Conservation (phyloP, 2,113 vertebrate genomes). For the Neolamprologus hecqui region DNA sequence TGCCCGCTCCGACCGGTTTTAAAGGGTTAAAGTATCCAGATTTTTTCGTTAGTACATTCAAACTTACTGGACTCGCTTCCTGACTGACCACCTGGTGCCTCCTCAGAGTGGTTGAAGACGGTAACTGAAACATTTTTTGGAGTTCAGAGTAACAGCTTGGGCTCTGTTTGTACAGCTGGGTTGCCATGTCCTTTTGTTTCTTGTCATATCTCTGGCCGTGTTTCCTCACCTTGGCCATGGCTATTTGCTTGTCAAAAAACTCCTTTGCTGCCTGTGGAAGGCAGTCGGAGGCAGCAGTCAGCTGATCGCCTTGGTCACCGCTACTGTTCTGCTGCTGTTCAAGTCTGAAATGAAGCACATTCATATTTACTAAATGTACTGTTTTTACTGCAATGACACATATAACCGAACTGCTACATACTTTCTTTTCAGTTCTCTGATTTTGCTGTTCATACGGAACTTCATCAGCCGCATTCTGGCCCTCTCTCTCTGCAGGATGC, state of each 20-base stretch:
- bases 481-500: neutral
- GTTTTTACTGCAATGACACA: neutral
- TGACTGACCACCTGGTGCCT: neutral
- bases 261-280: neutral
- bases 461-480: neutral
- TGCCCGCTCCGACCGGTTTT: fast-evolving
- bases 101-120: neutral
- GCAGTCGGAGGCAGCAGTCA: neutral
- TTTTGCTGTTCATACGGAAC: neutral
- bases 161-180: neutral
- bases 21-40: neutral
- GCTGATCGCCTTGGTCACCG: neutral
- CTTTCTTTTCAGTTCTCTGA: neutral
- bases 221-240: neutral
- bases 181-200: neutral
- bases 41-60: neutral
- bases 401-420: neutral
- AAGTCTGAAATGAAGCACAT: neutral
- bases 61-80: neutral
- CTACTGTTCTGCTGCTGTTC: neutral
- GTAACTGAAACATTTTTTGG: neutral
- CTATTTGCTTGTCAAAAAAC: neutral
- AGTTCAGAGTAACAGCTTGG: neutral
- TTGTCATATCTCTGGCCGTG: neutral
- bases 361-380: neutral